phyloP scores from a whole-genome alignment of 2,888 invertebrate genomes.

The Brachypterus glaber region DNA sequence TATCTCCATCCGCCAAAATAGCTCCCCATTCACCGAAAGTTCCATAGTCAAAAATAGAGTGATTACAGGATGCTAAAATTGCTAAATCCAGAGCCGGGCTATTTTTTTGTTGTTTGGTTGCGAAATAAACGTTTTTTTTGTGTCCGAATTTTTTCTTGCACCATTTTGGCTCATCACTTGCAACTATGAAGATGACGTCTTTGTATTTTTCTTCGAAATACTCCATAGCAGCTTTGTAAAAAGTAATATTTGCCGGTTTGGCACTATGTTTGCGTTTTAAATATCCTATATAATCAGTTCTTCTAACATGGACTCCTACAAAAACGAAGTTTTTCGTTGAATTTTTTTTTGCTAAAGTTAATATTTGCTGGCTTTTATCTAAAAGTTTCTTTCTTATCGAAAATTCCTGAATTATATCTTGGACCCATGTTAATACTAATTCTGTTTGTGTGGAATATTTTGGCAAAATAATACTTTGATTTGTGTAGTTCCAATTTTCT shows the following conservation, averaged over 20 bases:
- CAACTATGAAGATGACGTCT: constrained; percentile 39
- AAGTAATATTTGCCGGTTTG: constrained; percentile 36
- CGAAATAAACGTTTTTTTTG: constrained; percentile 37
- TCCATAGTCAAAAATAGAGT: constrained; percentile 46
- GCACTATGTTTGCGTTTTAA: constrained; percentile 44
- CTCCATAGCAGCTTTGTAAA: constrained; percentile 40
- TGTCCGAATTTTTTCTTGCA: constrained; percentile 36
- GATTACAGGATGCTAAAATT: constrained; percentile 44
- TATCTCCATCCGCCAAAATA: constrained; percentile 43
- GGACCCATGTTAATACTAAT: constrained; percentile 46
- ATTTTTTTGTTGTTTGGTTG: constrained; percentile 34
- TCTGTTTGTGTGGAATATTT: constrained; percentile 47
- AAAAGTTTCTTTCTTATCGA: constrained; percentile 43
- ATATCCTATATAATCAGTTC: constrained; percentile 48
- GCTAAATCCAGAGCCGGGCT: constrained; percentile 42
- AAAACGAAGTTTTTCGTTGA: constrained; percentile 31
- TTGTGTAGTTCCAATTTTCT: constrained; percentile 47
- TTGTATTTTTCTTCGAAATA: constrained; percentile 39
- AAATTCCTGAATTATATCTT: constrained; percentile 49
- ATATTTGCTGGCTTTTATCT: constrained; percentile 41
- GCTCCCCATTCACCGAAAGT: constrained; percentile 46
- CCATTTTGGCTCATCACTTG: constrained; percentile 45
- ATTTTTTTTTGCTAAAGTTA: constrained; percentile 33
- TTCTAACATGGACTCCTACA: constrained; percentile 47
- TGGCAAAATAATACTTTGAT: constrained; percentile 48